Evolutionary conservation across 2,888 invertebrate species (phyloP), one percentile per base, ranked within the genome.

Genomic region (Metellina segmentata): DNA sequence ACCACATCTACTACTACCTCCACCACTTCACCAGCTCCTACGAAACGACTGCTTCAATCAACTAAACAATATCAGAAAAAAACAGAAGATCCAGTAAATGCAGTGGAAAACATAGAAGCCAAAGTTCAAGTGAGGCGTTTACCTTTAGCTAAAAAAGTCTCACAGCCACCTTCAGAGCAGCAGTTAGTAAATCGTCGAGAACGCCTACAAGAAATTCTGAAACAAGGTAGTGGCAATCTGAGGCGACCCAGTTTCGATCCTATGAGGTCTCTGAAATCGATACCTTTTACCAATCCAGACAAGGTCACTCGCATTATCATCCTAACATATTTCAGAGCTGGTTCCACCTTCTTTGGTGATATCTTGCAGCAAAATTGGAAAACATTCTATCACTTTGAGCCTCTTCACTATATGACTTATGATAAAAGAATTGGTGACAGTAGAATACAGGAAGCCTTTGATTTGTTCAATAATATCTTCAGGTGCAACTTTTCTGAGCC

Each of bases 371-470:
- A 97, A 51, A 96, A 98, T 94, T 98, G 98, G 20, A 98, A 97
- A 53, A 98, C 97, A 95, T 98, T 96, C 95, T 98, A 98, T 95
- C 98, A 98, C 95, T 98, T 98, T 94, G 98, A 98, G 95, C 98
- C 98, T 61, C 95, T 98, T 92, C 97, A 97, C 94, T 97, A 95
- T 97, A 97, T 93, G 90, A 90, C 92, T 1, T 89, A 86, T 11
- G 89, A 87, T 48, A 81, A 86, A 7, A 71, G 90, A 19, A 81
- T 93, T 20, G 82, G 87, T n/a, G 81, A 86, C 49, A 75, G 81
- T 9, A 85, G 90, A 81, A 70, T 86, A 16, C 75, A 74, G 1
- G 91, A 93, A 49, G 93, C 92, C 20, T 87, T 93, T n/a, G n/a
- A 89, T 34, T 77, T 93, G 8, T 91, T 94, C 19, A 74, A 85